These are phyloP conservation scores for Sphaerophoria taeniata DNA, from an alignment of 2,888 invertebrate genomes.

Conservation along the genomic window DNA sequence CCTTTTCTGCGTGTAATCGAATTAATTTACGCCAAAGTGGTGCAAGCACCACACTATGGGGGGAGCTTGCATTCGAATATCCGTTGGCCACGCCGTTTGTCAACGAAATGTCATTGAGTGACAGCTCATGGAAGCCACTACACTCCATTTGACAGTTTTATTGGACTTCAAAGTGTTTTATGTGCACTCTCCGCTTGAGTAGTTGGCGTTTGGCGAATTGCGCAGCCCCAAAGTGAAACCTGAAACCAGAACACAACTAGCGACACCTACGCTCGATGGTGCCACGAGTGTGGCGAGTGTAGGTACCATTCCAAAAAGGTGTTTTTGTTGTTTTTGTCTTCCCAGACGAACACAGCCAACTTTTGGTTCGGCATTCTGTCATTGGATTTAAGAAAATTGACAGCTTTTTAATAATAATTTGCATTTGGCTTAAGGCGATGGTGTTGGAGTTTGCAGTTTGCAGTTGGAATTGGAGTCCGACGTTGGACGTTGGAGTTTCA, in stretches of 20 bases:
- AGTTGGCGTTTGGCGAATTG: slow-evolving; percentile 42
- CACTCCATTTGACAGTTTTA: slow-evolving; percentile 80
- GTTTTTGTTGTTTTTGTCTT: slow-evolving; percentile 23
- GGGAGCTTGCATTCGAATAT: slow-evolving; percentile 46
- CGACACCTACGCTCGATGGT: slow-evolving; percentile 57
- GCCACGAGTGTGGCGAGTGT: slow-evolving; percentile 40
- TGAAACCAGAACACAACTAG: slow-evolving; percentile 76
- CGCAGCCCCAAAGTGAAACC: slow-evolving; percentile 77
- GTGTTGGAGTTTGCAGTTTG: slow-evolving; percentile 40
- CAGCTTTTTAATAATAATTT: slow-evolving; percentile 74
- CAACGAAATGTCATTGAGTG: slow-evolving; percentile 60
- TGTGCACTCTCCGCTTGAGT: slow-evolving; percentile 77
- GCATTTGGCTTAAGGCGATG: slow-evolving; percentile 66
- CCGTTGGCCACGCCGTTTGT: slow-evolving; percentile 68
- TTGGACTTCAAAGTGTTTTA: slow-evolving; percentile 83
- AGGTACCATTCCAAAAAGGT: slow-evolving; percentile 22
- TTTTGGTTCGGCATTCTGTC: slow-evolving; percentile 62
- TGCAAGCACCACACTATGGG: slow-evolving; percentile 22
- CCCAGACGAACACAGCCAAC: slow-evolving; percentile 1
- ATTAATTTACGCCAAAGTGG: slow-evolving; percentile 61
- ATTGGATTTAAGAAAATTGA: slow-evolving; percentile 70
- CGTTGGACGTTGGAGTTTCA: background rate
- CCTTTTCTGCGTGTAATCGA: slow-evolving; percentile 56
- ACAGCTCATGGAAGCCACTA: slow-evolving; percentile 71
- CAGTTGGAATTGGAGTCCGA: background rate